A percentile compares a stretch with the other conserved stretches of the same genome.
phyloP scores from a whole-genome alignment of 2,113 vertebrate genomes.

The Syrrhaptes paradoxus region DNA sequence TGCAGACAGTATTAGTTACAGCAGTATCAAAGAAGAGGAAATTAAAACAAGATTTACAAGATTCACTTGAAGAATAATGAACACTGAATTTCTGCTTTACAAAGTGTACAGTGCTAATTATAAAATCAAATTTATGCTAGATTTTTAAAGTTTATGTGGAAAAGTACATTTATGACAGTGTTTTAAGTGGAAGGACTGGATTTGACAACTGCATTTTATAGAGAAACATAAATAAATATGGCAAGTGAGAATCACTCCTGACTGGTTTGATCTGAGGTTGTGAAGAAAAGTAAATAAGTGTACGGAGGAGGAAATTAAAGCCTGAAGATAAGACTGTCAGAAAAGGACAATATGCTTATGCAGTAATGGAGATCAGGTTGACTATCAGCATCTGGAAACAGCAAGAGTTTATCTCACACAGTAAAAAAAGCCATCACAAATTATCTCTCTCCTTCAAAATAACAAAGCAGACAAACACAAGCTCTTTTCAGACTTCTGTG shows the following conservation, averaged over 20 bases:
- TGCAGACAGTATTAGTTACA: not conserved
- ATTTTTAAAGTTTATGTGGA: not conserved
- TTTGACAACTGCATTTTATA: not conserved
- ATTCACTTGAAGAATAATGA: not conserved
- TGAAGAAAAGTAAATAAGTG: not conserved
- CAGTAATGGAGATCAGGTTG: not conserved
- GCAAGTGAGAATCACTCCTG: not conserved
- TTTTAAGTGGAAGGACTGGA: not conserved
- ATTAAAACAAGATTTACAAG: not conserved
- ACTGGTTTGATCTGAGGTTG: not conserved
- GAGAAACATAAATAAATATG: not conserved
- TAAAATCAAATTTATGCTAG: not conserved
- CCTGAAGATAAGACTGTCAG: not conserved
- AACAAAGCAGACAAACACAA: conserved; percentile 68
- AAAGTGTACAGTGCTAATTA: not conserved
- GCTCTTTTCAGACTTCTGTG: conserved; percentile 56
- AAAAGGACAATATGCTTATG: not conserved
- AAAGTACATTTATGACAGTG: not conserved
- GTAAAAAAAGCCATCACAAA: conserved; percentile 41
- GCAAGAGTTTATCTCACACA: not conserved
- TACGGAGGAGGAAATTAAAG: not conserved
- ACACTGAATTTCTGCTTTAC: not conserved
- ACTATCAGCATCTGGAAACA: conserved; percentile 4
- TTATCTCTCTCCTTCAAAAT: conserved; percentile 34
- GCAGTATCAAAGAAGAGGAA: not conserved